Evolutionary conservation across 2,113 vertebrate species (phyloP), one percentile per base, ranked within the genome.

Genomic region (Siniperca chuatsi): DNA sequence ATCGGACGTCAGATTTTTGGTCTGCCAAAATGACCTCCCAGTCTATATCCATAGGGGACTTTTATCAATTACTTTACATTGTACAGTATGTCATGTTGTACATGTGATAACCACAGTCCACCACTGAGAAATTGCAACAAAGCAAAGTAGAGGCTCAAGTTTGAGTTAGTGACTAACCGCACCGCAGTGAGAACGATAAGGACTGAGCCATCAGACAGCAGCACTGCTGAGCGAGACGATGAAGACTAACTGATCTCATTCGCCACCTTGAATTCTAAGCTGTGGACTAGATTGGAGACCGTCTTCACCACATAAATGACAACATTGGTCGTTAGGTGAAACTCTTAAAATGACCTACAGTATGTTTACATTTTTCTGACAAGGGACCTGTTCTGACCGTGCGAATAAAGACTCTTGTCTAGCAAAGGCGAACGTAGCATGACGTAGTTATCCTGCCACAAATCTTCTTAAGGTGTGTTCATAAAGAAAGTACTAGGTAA

Each of bases 1-100:
- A 37, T 70, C 15, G 0, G 29, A 52, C 54, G 46, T 62, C 6
- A 60, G 44, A 37, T 54, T 42, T 50, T 52, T 33, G 21, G 9
- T 55, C n/a, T 46, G 37, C 67, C 40, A 66, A 55, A 66, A 15
- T 21, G 46, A 64, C 73, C 57, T 70, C 74, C 37, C 37, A 13
- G 48, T 35, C 16, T 48, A 1, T 58, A 48, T 6, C 33, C 58
- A 29, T 3, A 6, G 9, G 25, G 25, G 37, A 37, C 40, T 10
- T 29, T 35, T 6, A 29, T 20, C 4, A 35, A 7, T 20, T 20
- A 20, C 62, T 75, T 58, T 46, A 29, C 25, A 46, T 2, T 55
- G 35, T 5, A 15, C 29, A 8, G 20, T 9, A 33, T 65, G 58
- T 62, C 10, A 15, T 65, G 68, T 33, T 29, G 44, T 15, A 54